Evolutionary conservation across 1,140 invertebrate genomes (phyloP).

Genomic region (Choristoneura fumiferana): DNA sequence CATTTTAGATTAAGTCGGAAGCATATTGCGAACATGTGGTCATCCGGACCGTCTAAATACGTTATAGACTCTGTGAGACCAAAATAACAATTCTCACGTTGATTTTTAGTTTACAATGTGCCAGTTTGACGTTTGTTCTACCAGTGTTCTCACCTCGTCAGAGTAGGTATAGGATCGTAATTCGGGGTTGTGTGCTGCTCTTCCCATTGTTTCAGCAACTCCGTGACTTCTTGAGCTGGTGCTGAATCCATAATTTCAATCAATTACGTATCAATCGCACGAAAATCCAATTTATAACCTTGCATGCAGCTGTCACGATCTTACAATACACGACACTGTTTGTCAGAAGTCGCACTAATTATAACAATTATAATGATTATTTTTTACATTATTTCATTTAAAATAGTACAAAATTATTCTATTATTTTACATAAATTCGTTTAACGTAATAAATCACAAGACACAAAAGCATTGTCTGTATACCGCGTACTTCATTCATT

Average conservation of each 20-base stretch:
- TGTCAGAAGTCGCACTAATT: not conserved
- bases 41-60: not conserved
- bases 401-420: conserved; percentile 28
- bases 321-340: conserved; percentile 3
- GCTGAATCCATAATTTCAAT: conserved; percentile 59
- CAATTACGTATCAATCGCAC: not conserved
- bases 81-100: conserved; percentile 11
- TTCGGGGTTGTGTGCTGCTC: conserved; percentile 81
- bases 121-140: conserved; percentile 32
- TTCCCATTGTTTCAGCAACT: conserved; percentile 85
- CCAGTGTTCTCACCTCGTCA: conserved; percentile 75
- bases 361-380: not conserved
- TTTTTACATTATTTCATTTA: conserved; percentile 26
- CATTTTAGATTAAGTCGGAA: not conserved
- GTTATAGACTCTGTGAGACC: not conserved
- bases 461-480: conserved; percentile 27
- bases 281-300: conserved; percentile 17
- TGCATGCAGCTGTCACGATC: conserved; percentile 5
- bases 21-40: conserved; percentile 6
- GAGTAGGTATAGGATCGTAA: conserved; percentile 85
- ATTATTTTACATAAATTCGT: conserved; percentile 33
- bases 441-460: conserved; percentile 19
- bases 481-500: conserved; percentile 30
- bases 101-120: conserved; percentile 34
- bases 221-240: conserved; percentile 80